Evolutionary conservation across 1,140 invertebrate genomes (phyloP).

Genomic region (Eupristina koningsbergeri): DNA sequence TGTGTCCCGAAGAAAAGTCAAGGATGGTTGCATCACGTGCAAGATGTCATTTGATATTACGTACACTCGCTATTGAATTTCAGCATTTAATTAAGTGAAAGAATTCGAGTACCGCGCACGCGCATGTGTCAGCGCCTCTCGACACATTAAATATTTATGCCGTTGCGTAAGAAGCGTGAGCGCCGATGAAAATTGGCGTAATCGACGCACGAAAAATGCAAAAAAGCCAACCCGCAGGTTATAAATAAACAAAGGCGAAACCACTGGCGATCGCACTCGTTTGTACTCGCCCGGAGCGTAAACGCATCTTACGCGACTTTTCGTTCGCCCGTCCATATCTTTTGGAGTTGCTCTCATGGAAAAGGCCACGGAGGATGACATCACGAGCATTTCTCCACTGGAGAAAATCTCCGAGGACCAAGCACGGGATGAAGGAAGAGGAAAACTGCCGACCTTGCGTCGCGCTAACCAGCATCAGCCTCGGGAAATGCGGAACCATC

Average conservation of each 20-base stretch:
- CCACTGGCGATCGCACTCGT: neutral
- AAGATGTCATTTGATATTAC: slow-evolving; percentile 23
- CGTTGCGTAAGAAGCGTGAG: neutral
- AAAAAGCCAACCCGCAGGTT: neutral
- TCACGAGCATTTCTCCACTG: neutral
- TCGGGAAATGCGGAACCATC: slow-evolving; percentile 46
- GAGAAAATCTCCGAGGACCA: neutral
- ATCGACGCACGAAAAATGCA: neutral
- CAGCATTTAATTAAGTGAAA: slow-evolving; percentile 29
- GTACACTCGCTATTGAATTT: slow-evolving; percentile 27
- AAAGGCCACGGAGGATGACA: neutral
- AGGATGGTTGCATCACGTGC: slow-evolving; percentile 18
- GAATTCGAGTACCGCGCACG: neutral
- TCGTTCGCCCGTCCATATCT: no score
- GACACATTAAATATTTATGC: slow-evolving; percentile 5
- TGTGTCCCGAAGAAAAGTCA: slow-evolving; percentile 34
- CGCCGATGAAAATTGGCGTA: neutral
- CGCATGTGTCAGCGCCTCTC: no score
- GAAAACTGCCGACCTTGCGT: slow-evolving; percentile 31
- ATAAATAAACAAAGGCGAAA: neutral
- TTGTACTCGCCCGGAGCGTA: neutral
- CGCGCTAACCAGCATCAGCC: slow-evolving; percentile 42
- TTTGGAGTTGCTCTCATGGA: no score
- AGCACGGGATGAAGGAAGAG: neutral
- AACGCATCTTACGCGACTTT: neutral